Evolutionary conservation across 2,113 vertebrate genomes (phyloP), one percentile per base, ranked within the genome.

Genomic region (Turdus rufiventris): DNA sequence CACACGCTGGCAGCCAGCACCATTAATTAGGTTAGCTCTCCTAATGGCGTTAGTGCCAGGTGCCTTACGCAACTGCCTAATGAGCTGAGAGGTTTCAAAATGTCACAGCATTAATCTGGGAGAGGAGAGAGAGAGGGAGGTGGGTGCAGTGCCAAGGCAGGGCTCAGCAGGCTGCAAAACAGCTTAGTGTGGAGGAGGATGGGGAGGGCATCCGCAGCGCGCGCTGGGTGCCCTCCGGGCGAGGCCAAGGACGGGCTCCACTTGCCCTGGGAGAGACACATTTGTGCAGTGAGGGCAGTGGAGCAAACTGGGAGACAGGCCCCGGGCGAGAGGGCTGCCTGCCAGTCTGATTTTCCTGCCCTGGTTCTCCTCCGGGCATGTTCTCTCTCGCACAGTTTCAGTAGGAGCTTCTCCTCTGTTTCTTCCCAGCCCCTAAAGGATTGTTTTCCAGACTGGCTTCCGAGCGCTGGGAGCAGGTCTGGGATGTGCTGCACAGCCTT

Each of bases 41-140:
- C 88, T 74, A 88, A 43, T 18, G 71, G 89, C 71, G 60, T 90
- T 93, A 85, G 72, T 36, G 67, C 93, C 16, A 79, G 72, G 56
- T 16, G 56, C 28, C 31, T 97, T 96, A 96, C 2, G 90, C 91
- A 96, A 96, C 82, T 24, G 85, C 94, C 65, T 96, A 96, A 97
- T 94, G 94, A 96, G 94, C 93, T 95, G 96, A 96, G 94, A 93
- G 89, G 95, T 84, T 96, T 94, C 90, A 90, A 90, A 95, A 95
- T 90, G 96, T 96, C 96, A 96, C 9, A 1, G 82, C 88, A 29
- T 93, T 96, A 96, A 97, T 94, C 95, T 88, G 88, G 75, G 93
- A 80, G 89, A 88, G 84, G 45, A 47, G 45, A 45, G 74, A 90
- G 54, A 91, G 94, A 89, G 81, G 91, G 95, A 91, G 93, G 84